A percentile compares a stretch with the other conserved stretches of the same genome.
phyloP scores from a whole-genome alignment of 2,888 invertebrate genomes.

The Polylopha cassiicola region DNA sequence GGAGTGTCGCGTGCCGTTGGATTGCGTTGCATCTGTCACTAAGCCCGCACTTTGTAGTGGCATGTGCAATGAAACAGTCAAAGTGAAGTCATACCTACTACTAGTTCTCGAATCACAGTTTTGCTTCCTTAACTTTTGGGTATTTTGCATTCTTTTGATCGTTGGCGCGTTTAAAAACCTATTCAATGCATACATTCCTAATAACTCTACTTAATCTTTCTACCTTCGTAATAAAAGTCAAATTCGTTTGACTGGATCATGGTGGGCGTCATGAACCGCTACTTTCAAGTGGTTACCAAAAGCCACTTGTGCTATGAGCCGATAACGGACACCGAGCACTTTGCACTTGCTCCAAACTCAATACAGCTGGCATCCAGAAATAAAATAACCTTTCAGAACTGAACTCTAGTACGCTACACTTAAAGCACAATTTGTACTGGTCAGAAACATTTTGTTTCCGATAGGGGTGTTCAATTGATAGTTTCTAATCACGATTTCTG shows the following conservation, averaged over 20 bases:
- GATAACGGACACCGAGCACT: conserved; percentile 38
- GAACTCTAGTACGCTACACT: no score
- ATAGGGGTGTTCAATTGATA: conserved; percentile 17
- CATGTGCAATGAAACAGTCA: conserved; percentile 30
- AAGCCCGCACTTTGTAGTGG: conserved; percentile 31
- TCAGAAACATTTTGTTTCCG: background rate
- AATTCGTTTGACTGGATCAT: conserved; percentile 2
- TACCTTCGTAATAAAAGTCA: conserved; percentile 1
- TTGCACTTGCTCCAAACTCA: conserved; percentile 16
- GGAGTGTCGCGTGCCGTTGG: conserved; percentile 31
- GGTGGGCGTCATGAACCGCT: conserved; percentile 4
- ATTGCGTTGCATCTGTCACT: conserved; percentile 43
- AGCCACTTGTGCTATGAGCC: conserved; percentile 33
- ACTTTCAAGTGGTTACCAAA: conserved; percentile 28
- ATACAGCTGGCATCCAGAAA: no score
- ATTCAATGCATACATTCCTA: no score
- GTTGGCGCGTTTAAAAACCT: background rate
- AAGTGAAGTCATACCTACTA: conserved; percentile 27
- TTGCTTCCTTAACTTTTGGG: background rate
- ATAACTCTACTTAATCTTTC: background rate
- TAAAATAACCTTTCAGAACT: no score
- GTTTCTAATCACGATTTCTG: conserved; percentile 20
- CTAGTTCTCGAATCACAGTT: conserved; percentile 7
- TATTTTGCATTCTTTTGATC: background rate
- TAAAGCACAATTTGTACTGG: background rate